Conservation (phyloP, 2,888 invertebrate species). For the Noctua comes region DNA sequence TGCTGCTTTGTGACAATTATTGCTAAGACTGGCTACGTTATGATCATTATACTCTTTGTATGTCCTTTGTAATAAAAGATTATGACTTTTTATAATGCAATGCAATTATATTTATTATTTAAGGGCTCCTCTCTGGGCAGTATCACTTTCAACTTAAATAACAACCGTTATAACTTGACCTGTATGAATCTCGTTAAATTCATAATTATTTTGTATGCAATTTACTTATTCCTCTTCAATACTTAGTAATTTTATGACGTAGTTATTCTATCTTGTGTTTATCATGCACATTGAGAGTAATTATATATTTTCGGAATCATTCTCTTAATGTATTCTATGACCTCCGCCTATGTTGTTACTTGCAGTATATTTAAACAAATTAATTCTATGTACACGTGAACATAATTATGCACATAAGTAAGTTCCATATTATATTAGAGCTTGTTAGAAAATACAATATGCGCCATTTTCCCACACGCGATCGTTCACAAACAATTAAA, state of each 20-base stretch:
- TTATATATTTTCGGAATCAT: slow-evolving; percentile 51
- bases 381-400: slow-evolving; percentile 41
- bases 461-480: slow-evolving; percentile 27
- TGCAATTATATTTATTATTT: slow-evolving; percentile 46
- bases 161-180: slow-evolving; percentile 35
- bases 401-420: slow-evolving; percentile 32
- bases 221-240: slow-evolving; percentile 30
- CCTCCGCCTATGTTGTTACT: slow-evolving; percentile 31
- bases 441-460: slow-evolving; percentile 51
- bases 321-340: slow-evolving; percentile 49
- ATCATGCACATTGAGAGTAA: slow-evolving; percentile 43
- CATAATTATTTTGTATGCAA: slow-evolving; percentile 24
- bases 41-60: slow-evolving; percentile 34
- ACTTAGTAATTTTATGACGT: slow-evolving; percentile 42
- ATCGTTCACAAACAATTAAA: slow-evolving; percentile 44
- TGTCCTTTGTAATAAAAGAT: slow-evolving; percentile 41
- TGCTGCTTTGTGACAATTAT: slow-evolving; percentile 55
- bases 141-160: slow-evolving; percentile 22
- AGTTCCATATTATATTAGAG: slow-evolving; percentile 25
- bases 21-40: slow-evolving; percentile 47
- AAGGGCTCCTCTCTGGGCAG: slow-evolving; percentile 21
- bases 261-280: slow-evolving; percentile 35
- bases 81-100: slow-evolving; percentile 51
- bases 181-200: slow-evolving; percentile 27
- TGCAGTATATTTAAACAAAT: slow-evolving; percentile 41